phyloP scores from a whole-genome alignment of 2,888 invertebrate species.

The Xylota sylvarum region DNA sequence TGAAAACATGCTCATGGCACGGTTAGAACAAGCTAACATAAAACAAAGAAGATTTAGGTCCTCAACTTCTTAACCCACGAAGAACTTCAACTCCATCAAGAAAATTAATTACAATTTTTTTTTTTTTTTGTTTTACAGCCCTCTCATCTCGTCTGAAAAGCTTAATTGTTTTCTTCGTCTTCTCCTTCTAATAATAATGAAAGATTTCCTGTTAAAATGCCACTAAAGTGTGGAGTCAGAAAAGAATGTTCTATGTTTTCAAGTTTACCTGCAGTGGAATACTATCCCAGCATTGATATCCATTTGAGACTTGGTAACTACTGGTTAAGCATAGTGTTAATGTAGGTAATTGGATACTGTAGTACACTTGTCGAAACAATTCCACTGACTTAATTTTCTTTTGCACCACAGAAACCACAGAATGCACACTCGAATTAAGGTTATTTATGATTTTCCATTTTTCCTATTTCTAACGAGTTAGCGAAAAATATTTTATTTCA shows the following conservation, averaged over 20 bases:
- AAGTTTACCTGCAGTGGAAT: constrained; percentile 69
- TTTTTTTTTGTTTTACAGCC: constrained; percentile 20
- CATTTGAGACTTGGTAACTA: constrained; percentile 46
- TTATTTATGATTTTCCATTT: constrained; percentile 38
- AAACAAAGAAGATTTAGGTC: constrained; percentile 45
- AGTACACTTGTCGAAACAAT: constrained; percentile 67
- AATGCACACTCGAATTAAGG: constrained; percentile 68
- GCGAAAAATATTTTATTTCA: constrained; percentile 24
- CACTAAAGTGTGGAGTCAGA: constrained; percentile 13
- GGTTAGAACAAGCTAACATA: constrained; percentile 59
- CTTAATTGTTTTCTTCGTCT: constrained; percentile 64
- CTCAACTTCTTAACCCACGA: constrained; percentile 58
- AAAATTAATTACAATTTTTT: constrained; percentile 65
- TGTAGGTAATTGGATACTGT: constrained; percentile 66
- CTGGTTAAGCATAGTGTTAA: constrained; percentile 40
- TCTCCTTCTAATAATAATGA: constrained; percentile 46
- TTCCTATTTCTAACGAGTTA: constrained; percentile 7
- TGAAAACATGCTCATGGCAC: constrained; percentile 65
- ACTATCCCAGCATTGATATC: constrained; percentile 68
- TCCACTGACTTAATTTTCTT: constrained; percentile 70
- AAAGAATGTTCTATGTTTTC: constrained; percentile 58
- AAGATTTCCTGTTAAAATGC: constrained; percentile 68
- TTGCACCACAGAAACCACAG: constrained; percentile 67
- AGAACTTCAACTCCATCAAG: constrained; percentile 40
- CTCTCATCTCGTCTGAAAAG: constrained; percentile 36